Percentiles rank a stretch among this genome's conserved stretches.
Conservation (phyloP, 2,888 invertebrate species). For the Pediacus dermestoides region DNA sequence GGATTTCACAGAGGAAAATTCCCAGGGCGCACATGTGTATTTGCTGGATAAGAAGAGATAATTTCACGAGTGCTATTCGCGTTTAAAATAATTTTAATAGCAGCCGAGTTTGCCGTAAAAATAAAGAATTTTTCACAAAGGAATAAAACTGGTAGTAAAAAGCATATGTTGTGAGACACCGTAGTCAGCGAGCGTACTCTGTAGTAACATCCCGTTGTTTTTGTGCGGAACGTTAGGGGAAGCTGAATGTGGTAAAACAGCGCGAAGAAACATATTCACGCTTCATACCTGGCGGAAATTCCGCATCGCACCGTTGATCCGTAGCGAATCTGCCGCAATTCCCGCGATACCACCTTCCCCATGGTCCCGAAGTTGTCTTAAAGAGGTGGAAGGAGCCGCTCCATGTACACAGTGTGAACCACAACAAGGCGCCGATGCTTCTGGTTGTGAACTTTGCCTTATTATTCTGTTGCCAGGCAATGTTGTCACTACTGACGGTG, state of each 20-base stretch:
- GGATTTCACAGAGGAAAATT: too few relatives aligned
- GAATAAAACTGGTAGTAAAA: too few relatives aligned
- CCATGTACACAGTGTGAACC: slow-evolving; percentile 63
- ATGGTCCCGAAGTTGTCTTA: slow-evolving; percentile 72
- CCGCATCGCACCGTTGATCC: slow-evolving; percentile 94
- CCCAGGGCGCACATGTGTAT: too few relatives aligned
- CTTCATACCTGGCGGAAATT: slow-evolving; percentile 87
- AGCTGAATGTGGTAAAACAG: slow-evolving; percentile 14
- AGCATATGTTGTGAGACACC: too few relatives aligned
- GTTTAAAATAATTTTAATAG: not conserved
- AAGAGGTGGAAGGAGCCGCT: slow-evolving; percentile 76
- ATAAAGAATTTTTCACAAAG: too few relatives aligned
- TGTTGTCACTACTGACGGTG: slow-evolving; percentile 69
- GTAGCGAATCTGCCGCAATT: slow-evolving; percentile 91
- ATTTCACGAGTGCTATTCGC: too few relatives aligned
- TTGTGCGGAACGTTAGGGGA: slow-evolving; percentile 10
- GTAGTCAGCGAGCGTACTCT: too few relatives aligned
- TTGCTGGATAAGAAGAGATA: too few relatives aligned
- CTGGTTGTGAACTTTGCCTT: slow-evolving; percentile 84
- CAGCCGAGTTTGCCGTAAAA: not conserved
- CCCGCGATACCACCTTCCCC: slow-evolving; percentile 85
- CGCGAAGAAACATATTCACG: slow-evolving; percentile 20
- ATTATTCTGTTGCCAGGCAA: slow-evolving; percentile 72
- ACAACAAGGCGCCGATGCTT: slow-evolving; percentile 63
- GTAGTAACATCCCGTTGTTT: too few relatives aligned